Evolutionary conservation across 1,140 invertebrate genomes (phyloP), one percentile per base, ranked within the genome.

Genomic region (Drosophila triauraria): DNA sequence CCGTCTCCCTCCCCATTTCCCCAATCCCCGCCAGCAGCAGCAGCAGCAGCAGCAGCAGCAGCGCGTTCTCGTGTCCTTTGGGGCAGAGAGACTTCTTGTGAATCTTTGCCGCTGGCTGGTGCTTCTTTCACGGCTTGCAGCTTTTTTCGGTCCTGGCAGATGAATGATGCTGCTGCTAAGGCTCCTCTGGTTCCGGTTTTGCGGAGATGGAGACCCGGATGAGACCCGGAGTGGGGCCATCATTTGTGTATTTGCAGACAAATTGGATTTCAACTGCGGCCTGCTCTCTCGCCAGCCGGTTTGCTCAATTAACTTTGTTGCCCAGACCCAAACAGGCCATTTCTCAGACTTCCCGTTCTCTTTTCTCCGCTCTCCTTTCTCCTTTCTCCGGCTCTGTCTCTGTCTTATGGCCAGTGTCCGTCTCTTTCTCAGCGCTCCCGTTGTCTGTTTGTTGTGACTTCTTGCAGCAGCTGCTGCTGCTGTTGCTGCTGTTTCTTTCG

Each of bases 221-320:
- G 23, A 2, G 10, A 15, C 17, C 20, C 15, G 57, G 7, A 20
- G 27, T 42, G 23, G 50, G 25, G n/a, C 75, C 65, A 77, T 77
- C 72, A 77, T 77, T 77, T 77, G 72, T 68, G 58, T 76, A 77
- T 77, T 77, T 77, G 54, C 74, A 62, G 77, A 79, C 76, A 79
- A 79, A 79, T 79, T 78, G 77, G 67, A 79, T 79, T 79, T 79
- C 53, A 32, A 56, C 72, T 76, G 48, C 44, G 74, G 72, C 60
- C 53, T 40, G 60, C 68, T 61, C 48, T 25, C 53, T 30, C 51
- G 50, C 63, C 44, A 57, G 43, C 35, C 58, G 43, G 64, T 47
- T 79, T 79, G 77, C 76, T 79, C 77, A 79, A 79, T 79, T 79
- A 79, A 79, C 77, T 79, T 71, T 79, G 77, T 64, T 74, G 76